Base-by-base conservation (phyloP, 30 jellyfish, hydroid and myxozoan species). In the Hydractinia echinata region DNA sequence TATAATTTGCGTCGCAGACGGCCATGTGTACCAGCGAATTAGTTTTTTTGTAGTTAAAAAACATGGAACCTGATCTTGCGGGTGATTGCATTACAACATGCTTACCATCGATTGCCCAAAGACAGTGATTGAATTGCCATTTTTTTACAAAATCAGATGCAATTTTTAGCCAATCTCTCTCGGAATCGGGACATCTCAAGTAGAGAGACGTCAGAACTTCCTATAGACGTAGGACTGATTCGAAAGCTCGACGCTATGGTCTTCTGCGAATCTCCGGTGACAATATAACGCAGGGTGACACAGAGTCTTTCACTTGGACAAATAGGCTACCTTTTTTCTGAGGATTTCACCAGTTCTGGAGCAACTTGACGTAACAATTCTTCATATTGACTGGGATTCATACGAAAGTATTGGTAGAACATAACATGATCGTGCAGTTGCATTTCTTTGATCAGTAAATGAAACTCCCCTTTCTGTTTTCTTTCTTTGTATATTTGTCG, bases 11-110 rank as follows among this genome's bases (percentile, higher is more conserved):
- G 48, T 81, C 53, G 55, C 86, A 66, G 39, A 20, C 88, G n/a
- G 87, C 88, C 76, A 81, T 81, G 18, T 64, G 85, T 62, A 61
- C 87, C 51, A 81, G 16, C 7, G 88, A 81, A 81, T 68, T 10
- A 56, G 68, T 56, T n/a, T 56, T 9, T 56, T 56, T n/a, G n/a
- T n/a, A n/a, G n/a, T n/a, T n/a, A n/a, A n/a, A n/a, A n/a, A n/a
- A n/a, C n/a, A 56, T 56, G 10, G 68, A 56, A 56, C 68, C 68
- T 56, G 68, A 56, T 56, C 68, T 56, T 9, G 68, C 13, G 13
- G 68, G 68, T 10, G n/a, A n/a, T n/a, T n/a, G n/a, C n/a, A n/a
- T n/a, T n/a, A n/a, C n/a, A n/a, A n/a, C n/a, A n/a, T n/a, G 68
- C 68, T 56, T 56, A n/a, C 68, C 68, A 56, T 56, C 68, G 68